Conservation (phyloP, 2,888 invertebrate genomes). For the Pammene aurita region DNA sequence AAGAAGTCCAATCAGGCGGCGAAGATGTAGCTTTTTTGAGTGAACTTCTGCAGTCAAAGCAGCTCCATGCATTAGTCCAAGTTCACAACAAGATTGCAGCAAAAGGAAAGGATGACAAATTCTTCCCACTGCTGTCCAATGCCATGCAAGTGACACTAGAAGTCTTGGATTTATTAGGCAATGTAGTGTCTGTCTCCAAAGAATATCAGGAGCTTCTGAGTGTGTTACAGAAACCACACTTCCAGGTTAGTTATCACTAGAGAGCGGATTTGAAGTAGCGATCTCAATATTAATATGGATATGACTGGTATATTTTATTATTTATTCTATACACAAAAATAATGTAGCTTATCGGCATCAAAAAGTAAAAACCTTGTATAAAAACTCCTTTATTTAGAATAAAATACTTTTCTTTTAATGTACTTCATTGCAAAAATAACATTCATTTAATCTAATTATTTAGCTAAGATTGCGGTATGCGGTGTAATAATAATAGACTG, state of each 20-base stretch:
- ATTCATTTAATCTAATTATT: too few species aligned
- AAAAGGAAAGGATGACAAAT: constrained; percentile 92
- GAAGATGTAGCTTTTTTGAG: constrained; percentile 94
- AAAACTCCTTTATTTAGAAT: too few species aligned
- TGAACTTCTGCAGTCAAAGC: constrained; percentile 92
- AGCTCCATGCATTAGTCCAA: constrained; percentile 94
- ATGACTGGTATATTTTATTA: too few species aligned
- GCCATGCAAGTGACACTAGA: constrained; percentile 92
- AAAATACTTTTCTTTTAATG: too few species aligned
- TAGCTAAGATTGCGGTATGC: too few species aligned
- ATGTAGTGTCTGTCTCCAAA: constrained; percentile 86
- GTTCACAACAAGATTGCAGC: constrained; percentile 95
- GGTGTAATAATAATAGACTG: too few species aligned
- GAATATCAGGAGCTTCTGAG: constrained; percentile 91
- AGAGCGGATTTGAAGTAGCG: too few species aligned
- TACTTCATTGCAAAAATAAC: too few species aligned
- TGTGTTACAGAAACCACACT: constrained; percentile 92
- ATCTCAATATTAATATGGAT: too few species aligned
- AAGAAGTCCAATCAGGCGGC: constrained; percentile 91
- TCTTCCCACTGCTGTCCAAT: constrained; percentile 92
- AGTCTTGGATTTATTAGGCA: constrained; percentile 89
- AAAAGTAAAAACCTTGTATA: too few species aligned
- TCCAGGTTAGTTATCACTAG: constrained; percentile 93
- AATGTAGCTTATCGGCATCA: too few species aligned
- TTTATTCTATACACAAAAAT: too few species aligned